Conservation (phyloP, 2,113 vertebrate species). For the Megaleporinus macrocephalus region DNA sequence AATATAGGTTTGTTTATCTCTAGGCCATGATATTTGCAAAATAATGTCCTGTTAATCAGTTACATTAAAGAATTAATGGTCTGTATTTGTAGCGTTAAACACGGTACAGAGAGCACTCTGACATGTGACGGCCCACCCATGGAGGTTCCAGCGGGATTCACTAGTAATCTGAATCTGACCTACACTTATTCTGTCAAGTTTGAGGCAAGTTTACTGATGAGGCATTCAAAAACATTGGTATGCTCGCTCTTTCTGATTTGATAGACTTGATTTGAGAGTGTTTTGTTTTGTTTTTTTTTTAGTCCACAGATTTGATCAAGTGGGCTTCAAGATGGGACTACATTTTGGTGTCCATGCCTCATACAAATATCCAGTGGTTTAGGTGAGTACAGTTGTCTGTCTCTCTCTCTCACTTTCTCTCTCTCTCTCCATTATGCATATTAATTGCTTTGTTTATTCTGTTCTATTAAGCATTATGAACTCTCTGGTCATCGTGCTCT, state of each 20-base stretch:
- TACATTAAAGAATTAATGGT: background rate
- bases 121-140: slow-evolving; percentile 85
- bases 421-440: background rate
- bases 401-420: background rate
- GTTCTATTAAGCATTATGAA: slow-evolving; percentile 91
- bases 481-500: slow-evolving; percentile 97
- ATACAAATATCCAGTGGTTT: slow-evolving; percentile 99
- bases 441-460: slow-evolving; percentile 45
- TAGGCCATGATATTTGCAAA: too few species aligned
- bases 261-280: background rate
- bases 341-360: slow-evolving; percentile 98
- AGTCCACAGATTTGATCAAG: slow-evolving; percentile 88
- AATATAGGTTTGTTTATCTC: background rate
- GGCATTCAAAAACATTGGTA: background rate
- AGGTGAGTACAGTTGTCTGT: slow-evolving; percentile 77
- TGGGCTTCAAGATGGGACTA: slow-evolving; percentile 99
- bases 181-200: slow-evolving; percentile 92
- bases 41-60: background rate
- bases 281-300: background rate
- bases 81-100: slow-evolving; percentile 81
- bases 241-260: background rate
- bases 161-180: slow-evolving; percentile 78
- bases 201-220: slow-evolving; percentile 71
- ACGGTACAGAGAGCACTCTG: slow-evolving; percentile 76
- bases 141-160: slow-evolving; percentile 86